These are phyloP conservation scores for Helicoverpa zea DNA, from an alignment of 1,140 invertebrate species.

Conservation along the genomic window DNA sequence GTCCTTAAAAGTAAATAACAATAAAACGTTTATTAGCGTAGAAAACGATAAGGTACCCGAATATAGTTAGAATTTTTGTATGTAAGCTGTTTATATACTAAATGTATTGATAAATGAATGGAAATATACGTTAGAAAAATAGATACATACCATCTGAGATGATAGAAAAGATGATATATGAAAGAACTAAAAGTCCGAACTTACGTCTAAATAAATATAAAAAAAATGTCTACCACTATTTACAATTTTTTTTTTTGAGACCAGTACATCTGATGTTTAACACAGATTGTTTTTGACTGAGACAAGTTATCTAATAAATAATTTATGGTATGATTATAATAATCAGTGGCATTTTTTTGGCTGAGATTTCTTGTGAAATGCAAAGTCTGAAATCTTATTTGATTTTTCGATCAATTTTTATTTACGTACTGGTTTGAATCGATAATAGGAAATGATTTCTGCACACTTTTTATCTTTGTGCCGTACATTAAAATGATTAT, in stretches of 20 bases:
- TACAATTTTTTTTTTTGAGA: conserved; percentile 55
- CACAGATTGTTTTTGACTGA: conserved; percentile 16
- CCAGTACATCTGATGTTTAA: conserved; percentile 26
- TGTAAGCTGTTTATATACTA: conserved; percentile 44
- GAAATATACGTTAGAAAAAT: conserved; percentile 51
- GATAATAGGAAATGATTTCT: not conserved
- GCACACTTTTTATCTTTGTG: conserved; percentile 47
- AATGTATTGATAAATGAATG: conserved; percentile 49
- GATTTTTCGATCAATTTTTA: no score
- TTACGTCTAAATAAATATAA: conserved; percentile 70
- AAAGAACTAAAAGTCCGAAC: conserved; percentile 41
- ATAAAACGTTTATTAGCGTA: conserved; percentile 64
- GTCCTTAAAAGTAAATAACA: conserved; percentile 77
- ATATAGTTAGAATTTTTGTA: conserved; percentile 48
- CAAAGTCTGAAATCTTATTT: not conserved
- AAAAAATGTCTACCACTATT: conserved; percentile 57
- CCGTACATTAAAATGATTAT: conserved; percentile 33
- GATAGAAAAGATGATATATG: conserved; percentile 35
- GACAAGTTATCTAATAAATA: not conserved
- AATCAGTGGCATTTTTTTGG: no score
- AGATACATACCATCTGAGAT: conserved; percentile 23
- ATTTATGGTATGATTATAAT: no score
- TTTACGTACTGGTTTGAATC: no score
- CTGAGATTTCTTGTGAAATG: conserved; percentile 23
- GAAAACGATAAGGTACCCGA: conserved; percentile 53